Conservation (phyloP, 2,113 vertebrate genomes). For the Aleadryas rufinucha region DNA sequence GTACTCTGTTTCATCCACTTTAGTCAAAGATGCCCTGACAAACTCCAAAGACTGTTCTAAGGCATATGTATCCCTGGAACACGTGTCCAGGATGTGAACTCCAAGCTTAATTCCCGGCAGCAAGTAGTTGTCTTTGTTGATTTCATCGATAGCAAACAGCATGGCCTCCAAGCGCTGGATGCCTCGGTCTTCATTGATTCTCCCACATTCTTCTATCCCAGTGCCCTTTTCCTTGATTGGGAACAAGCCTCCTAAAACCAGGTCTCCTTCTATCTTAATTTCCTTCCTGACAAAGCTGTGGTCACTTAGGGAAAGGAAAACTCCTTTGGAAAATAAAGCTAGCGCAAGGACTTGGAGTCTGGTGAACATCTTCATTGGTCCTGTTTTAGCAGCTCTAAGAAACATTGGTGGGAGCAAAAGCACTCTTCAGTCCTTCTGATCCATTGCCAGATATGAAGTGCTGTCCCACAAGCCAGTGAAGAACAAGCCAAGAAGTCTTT, state of each 20-base stretch:
- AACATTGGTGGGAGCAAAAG: conserved; percentile 41
- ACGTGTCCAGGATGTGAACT: conserved; percentile 96
- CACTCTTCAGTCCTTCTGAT: conserved; percentile 62
- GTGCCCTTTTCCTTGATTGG: conserved; percentile 96
- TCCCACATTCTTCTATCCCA: conserved; percentile 92
- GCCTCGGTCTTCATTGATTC: conserved; percentile 93
- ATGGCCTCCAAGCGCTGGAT: conserved; percentile 97
- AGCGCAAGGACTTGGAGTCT: conserved; percentile 79
- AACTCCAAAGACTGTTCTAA: conserved; percentile 98
- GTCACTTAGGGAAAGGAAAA: conserved; percentile 85
- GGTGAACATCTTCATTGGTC: conserved; percentile 81
- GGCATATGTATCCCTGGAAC: conserved; percentile 95
- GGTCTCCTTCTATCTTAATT: conserved; percentile 96
- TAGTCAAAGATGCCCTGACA: conserved; percentile 94
- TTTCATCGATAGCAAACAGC: conserved; percentile 95
- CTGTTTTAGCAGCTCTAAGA: conserved; percentile 50
- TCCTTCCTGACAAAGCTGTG: conserved; percentile 87
- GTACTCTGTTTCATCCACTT: conserved; percentile 97
- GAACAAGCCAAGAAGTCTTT: conserved; percentile 67
- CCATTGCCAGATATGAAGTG: conserved; percentile 72
- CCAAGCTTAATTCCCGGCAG: conserved; percentile 91
- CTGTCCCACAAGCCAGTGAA: conserved; percentile 68
- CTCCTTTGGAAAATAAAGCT: conserved; percentile 85
- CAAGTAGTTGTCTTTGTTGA: conserved; percentile 86
- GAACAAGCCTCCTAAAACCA: conserved; percentile 95